Conservation (phyloP, 2,113 vertebrate species). For the Mungos mungo region DNA sequence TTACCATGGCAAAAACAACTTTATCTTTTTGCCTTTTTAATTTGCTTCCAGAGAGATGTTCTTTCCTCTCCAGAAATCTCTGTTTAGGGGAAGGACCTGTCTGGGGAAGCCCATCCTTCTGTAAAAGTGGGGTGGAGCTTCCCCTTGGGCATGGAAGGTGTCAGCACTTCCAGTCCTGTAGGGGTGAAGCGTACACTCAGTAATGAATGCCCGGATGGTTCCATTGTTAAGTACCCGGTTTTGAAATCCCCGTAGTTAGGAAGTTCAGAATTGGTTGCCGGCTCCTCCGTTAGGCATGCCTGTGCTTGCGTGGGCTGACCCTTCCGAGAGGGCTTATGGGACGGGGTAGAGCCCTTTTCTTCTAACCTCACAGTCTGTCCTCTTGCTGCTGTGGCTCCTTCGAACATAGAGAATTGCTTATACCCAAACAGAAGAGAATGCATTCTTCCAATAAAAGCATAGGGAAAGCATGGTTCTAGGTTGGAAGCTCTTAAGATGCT, state of each 20-base stretch:
- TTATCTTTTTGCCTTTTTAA: slow-evolving; percentile 30
- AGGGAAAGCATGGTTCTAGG: not conserved
- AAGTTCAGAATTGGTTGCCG: not conserved
- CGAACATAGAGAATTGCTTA: not conserved
- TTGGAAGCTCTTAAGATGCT: not conserved
- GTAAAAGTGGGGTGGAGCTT: not conserved
- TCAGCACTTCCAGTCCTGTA: too few species aligned
- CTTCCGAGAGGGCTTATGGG: not conserved
- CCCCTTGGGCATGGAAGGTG: not conserved
- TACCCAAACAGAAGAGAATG: not conserved
- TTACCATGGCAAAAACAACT: slow-evolving; percentile 64
- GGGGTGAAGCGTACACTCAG: not conserved
- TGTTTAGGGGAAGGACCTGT: not conserved
- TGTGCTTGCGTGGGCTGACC: not conserved
- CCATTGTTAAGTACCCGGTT: not conserved
- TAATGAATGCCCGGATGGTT: fast-evolving
- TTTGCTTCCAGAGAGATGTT: slow-evolving; percentile 19
- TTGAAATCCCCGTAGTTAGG: not conserved
- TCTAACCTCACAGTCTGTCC: not conserved
- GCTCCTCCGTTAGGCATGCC: not conserved
- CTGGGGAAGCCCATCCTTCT: not conserved
- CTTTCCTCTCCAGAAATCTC: not conserved
- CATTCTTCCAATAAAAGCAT: not conserved
- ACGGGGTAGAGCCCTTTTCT: not conserved
- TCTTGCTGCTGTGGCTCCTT: not conserved